These are phyloP conservation scores for Podargus strigoides DNA, from an alignment of 2,797 vertebrate species.

Conservation along the genomic window DNA sequence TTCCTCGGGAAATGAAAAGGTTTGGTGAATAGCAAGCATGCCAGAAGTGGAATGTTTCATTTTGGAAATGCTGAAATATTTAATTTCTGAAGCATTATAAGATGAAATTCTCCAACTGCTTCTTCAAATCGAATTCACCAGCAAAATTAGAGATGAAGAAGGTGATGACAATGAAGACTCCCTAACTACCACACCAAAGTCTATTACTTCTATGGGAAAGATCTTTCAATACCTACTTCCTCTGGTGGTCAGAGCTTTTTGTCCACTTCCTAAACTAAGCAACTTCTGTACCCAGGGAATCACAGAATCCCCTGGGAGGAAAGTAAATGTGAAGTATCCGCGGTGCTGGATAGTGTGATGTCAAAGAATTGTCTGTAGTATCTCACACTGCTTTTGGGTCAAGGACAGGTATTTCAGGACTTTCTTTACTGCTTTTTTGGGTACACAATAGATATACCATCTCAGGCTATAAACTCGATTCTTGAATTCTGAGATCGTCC, in stretches of 20 bases:
- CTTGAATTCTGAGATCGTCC: not conserved
- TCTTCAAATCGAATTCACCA: not conserved
- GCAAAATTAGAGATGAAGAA: not conserved
- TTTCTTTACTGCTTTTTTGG: not conserved
- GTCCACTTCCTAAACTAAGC: not conserved
- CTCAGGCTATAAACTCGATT: not conserved
- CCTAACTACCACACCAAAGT: not conserved
- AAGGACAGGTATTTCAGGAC: not conserved
- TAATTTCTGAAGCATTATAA: not conserved
- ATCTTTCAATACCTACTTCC: not conserved
- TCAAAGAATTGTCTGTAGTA: not conserved
- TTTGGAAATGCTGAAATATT: not conserved
- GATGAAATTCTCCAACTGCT: not conserved
- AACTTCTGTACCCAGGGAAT: not conserved
- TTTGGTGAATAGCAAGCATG: not conserved
- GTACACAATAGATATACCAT: not conserved
- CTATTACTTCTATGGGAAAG: not conserved
- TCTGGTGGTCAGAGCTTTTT: not conserved
- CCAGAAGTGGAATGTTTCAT: not conserved
- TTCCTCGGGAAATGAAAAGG: not conserved
- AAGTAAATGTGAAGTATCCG: not conserved
- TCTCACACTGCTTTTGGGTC: not conserved
- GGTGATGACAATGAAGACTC: not conserved
- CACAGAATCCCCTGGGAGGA: not conserved
- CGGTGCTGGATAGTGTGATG: not conserved